Evolutionary conservation across 2,888 invertebrate genomes (phyloP), one percentile per base, ranked within the genome.

Genomic region (Abscondita cerata): DNA sequence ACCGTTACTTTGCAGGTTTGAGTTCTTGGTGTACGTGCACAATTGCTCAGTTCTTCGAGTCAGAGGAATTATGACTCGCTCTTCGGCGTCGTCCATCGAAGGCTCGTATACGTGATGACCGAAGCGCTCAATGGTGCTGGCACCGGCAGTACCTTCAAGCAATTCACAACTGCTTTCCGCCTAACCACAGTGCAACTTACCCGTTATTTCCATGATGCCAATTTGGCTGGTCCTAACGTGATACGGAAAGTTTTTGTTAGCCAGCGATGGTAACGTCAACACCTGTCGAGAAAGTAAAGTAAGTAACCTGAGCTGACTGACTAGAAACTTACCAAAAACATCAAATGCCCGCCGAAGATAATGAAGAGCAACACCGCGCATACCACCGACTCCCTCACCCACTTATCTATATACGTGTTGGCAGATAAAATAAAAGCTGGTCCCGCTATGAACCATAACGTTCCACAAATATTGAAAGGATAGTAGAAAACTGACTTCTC

Each of bases 231-330:
- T 95, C 53, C 93, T 82, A 20, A 95, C 93, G 76, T 96, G 95
- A 77, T 92, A 96, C 0, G 96, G 96, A 73, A 96, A 95, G 75
- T 93, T 93, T 73, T 89, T 90, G 76, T 95, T 95, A 0, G 93
- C 92, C 61, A 91, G 89, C 1, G 91, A 89, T 1, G 96, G 96
- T 74, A 93, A 82, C 0, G 95, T 95, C 58, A 95, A 76, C 59
- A 91, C 80, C 92, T 93, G 80, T 2, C 2, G 25, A n/a, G n/a
- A n/a, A n/a, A n/a, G n/a, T n/a, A n/a, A n/a, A n/a, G n/a, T n/a
- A n/a, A n/a, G n/a, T n/a, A n/a, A n/a, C n/a, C n/a, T n/a, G n/a
- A n/a, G n/a, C n/a, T n/a, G n/a, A 31, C 9, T 31, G n/a, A 12
- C 12, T 9, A 36, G 12, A 19, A 41, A 72, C 83, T 80, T 80